Evolutionary conservation across 1,140 invertebrate genomes (phyloP).

Genomic region (Calosoma granatense): DNA sequence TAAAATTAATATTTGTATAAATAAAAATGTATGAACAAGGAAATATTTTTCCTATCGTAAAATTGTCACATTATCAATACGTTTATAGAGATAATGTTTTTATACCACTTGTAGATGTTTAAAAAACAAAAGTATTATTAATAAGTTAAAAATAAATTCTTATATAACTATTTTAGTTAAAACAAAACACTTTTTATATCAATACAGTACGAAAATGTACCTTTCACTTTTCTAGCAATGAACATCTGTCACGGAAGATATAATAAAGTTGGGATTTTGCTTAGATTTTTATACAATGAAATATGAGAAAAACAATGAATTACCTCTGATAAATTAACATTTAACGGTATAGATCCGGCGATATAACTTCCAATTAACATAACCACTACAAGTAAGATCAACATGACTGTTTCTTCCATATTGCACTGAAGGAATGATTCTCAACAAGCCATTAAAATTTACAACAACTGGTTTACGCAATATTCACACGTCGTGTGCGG

Average conservation of each 20-base stretch:
- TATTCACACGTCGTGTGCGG: no score
- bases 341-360: slow-evolving; percentile 85
- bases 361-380: slow-evolving; percentile 95
- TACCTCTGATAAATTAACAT: slow-evolving; percentile 91
- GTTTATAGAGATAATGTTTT: background rate
- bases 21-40: background rate
- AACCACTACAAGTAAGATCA: slow-evolving; percentile 71
- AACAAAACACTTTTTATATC: no score
- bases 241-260: background rate
- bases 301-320: slow-evolving; percentile 18
- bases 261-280: slow-evolving; percentile 10
- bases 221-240: no score
- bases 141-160: no score
- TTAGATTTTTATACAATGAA: slow-evolving; percentile 10
- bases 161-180: no score
- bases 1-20: background rate
- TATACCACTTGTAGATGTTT: no score
- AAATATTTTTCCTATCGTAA: background rate
- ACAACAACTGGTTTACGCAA: background rate
- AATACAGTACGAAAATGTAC: no score
- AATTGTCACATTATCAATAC: background rate
- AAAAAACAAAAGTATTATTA: no score
- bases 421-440: slow-evolving; percentile 20
- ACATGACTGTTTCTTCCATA: slow-evolving; percentile 76
- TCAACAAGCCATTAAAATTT: background rate